Evolutionary conservation across 1,140 invertebrate species (phyloP).

Genomic region (Leptinotarsa defecta): DNA sequence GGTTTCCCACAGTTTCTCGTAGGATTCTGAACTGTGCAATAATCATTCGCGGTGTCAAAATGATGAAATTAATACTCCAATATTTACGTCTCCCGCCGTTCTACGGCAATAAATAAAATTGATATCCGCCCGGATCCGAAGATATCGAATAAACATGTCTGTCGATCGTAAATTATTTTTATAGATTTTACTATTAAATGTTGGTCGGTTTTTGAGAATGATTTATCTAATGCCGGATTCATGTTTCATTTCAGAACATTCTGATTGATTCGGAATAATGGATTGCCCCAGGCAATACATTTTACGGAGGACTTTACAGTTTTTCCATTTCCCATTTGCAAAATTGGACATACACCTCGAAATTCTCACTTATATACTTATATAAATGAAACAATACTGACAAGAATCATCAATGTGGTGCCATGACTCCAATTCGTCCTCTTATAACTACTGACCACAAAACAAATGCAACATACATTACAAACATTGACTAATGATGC

Average conservation of each 20-base stretch:
- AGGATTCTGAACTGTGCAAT: background rate
- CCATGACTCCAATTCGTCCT: too few species aligned
- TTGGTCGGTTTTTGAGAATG: background rate
- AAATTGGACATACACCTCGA: too few species aligned
- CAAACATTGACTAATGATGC: too few species aligned
- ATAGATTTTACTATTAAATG: background rate
- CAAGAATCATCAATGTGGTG: too few species aligned
- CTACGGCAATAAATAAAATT: background rate
- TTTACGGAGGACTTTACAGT: too few species aligned
- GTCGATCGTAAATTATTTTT: background rate
- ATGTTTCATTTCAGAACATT: background rate
- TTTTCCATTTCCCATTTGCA: too few species aligned
- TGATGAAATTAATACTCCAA: constrained; percentile 6
- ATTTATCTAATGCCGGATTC: background rate
- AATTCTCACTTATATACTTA: too few species aligned
- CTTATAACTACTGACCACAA: too few species aligned
- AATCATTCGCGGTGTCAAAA: background rate
- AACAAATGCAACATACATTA: too few species aligned
- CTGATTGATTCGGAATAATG: background rate
- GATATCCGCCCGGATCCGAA: background rate
- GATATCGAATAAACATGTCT: background rate
- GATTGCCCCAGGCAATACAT: too few species aligned
- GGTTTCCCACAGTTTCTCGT: background rate
- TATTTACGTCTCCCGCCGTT: constrained; percentile 4
- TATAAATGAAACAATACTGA: too few species aligned